Base-by-base conservation (phyloP, 2,888 invertebrate genomes). In the Metellina segmentata region DNA sequence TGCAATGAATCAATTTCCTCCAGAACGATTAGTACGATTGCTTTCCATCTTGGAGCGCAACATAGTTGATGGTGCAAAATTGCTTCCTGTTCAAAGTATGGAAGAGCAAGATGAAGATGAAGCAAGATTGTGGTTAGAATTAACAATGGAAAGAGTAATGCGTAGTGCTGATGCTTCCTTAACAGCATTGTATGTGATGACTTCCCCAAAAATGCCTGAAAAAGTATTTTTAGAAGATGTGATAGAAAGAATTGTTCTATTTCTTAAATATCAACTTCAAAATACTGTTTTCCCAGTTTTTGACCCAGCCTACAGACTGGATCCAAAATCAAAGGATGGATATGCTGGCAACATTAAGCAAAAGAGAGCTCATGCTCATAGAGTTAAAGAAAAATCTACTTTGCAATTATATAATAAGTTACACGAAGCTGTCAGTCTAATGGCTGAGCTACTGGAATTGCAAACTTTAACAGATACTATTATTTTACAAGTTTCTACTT, bases 221-320 rank as follows among this genome's bases (percentile, higher is more conserved):
- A 97, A 98, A 94, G 98, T 99, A 93, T 98, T 98, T 94, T 96
- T 99, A 94, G 99, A 99, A 95, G 99, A 99, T 95, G 98, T 99
- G 94, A 99, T 99, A 94, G 99, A 99, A 95, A 96, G 98, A 94
- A 97, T 99, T 94, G 97, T 99, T 85, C 96, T 98, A 95, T 98
- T 98, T 95, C 97, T 98, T 94, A 99, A 99, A 95, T 99, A 98
- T 95, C 99, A 99, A 96, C 96, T 99, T 91, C 97, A 97, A 94
- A 98, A 99, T 95, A 98, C 99, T 0, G 98, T 99, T 94, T 99
- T 98, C 95, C 99, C 99, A 79, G 97, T 98, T 13, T 99, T 98
- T 95, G 99, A 99, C 96, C 98, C 98, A 4, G 98, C 99, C 9
- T 98, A 98, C 95, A 96, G 97, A 94, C 96, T 97, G 92, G 97